Percentiles rank a stretch among this genome's conserved stretches.
Conservation (phyloP, 2,888 invertebrate genomes). For the Subacronicta megacephala region DNA sequence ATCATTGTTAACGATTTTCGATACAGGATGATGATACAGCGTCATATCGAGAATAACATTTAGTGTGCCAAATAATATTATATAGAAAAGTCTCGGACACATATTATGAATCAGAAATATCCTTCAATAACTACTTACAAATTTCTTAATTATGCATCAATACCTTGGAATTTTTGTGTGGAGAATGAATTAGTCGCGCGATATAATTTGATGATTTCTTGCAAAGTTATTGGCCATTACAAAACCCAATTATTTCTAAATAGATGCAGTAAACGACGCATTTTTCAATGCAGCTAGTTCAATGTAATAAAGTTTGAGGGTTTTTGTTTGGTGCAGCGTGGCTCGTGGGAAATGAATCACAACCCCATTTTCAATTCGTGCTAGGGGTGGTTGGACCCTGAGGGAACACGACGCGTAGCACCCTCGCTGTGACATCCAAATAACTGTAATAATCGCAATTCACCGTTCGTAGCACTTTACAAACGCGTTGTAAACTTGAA, state of each 20-base stretch:
- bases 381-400: conserved; percentile 75
- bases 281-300: conserved; percentile 64
- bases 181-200: conserved; percentile 62
- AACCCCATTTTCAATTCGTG: conserved; percentile 86
- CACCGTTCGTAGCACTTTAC: conserved; percentile 68
- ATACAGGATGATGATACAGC: conserved; percentile 12
- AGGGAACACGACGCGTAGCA: conserved; percentile 75
- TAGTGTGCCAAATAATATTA: conserved; percentile 37
- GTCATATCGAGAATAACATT: conserved; percentile 25
- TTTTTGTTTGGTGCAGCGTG: conserved; percentile 72
- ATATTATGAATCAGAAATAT: conserved; percentile 25
- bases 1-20: conserved; percentile 26
- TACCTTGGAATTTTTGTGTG: conserved; percentile 60
- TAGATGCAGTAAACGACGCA: conserved; percentile 58
- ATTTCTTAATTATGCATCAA: conserved; percentile 27
- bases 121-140: conserved; percentile 16
- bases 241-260: conserved; percentile 26
- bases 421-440: conserved; percentile 83
- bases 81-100: conserved; percentile 27
- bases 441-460: conserved; percentile 84
- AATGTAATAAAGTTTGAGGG: conserved; percentile 76
- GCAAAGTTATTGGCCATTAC: conserved; percentile 24
- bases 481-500: conserved; percentile 53
- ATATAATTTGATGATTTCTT: conserved; percentile 50
- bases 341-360: conserved; percentile 89